Conservation (phyloP, 2,888 invertebrate species). For the Diploptera punctata region DNA sequence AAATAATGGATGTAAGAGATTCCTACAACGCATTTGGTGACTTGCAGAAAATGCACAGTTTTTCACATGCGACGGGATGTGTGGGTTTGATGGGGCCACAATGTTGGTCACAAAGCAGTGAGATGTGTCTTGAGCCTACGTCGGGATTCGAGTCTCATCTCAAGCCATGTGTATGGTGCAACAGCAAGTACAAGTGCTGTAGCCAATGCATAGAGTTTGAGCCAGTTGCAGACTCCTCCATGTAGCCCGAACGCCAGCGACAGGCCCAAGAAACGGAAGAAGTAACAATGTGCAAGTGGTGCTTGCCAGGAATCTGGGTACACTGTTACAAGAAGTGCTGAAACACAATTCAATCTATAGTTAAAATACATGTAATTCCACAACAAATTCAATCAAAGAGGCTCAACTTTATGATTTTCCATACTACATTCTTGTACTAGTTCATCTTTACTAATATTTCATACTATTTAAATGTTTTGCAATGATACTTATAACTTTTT, state of each 20-base stretch:
- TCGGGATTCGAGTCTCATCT: conserved; percentile 53
- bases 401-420: too few relatives aligned
- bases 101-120: conserved; percentile 14
- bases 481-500: too few relatives aligned
- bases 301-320: conserved; percentile 58
- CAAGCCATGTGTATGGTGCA: conserved; percentile 62
- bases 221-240: conserved; percentile 64
- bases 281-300: conserved; percentile 60
- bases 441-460: too few relatives aligned
- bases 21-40: too few relatives aligned
- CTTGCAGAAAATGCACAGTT: too few relatives aligned
- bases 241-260: conserved; percentile 70
- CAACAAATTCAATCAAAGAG: too few relatives aligned
- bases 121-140: conserved; percentile 15
- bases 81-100: background rate
- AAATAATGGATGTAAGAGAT: too few relatives aligned
- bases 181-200: conserved; percentile 59
- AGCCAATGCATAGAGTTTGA: conserved; percentile 58
- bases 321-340: conserved; percentile 56
- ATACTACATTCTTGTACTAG: too few relatives aligned
- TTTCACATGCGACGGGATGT: too few relatives aligned
- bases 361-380: too few relatives aligned
- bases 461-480: too few relatives aligned
- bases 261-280: conserved; percentile 64
- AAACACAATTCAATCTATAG: too few relatives aligned